Percentiles rank a stretch among this genome's conserved stretches.
phyloP scores from a whole-genome alignment of 1,140 invertebrate species.

The Pseudobourletiella spinata region DNA sequence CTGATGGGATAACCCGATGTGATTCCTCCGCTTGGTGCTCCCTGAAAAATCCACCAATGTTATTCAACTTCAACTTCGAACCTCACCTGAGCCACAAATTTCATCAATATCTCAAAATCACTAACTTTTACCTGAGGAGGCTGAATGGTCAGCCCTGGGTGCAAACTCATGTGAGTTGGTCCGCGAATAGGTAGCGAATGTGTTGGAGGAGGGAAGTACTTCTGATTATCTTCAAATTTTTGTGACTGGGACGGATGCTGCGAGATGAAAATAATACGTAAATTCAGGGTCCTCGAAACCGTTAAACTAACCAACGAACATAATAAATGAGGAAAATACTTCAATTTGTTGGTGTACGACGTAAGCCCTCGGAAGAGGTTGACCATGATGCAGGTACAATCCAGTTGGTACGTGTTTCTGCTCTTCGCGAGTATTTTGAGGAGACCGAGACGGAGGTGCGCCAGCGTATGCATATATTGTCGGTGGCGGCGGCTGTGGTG shows the following conservation, averaged over 20 bases:
- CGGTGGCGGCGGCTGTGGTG: slow-evolving; percentile 8
- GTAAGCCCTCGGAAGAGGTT: slow-evolving; percentile 6
- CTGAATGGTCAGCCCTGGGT: slow-evolving; percentile 22
- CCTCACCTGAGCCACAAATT: too few species aligned
- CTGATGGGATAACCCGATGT: slow-evolving; percentile 34
- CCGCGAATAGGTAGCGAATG: slow-evolving; percentile 5
- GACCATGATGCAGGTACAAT: slow-evolving; percentile 20
- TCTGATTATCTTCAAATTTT: slow-evolving; percentile 32
- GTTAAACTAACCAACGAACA: not conserved
- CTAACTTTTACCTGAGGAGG: slow-evolving; percentile 14
- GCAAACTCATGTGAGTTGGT: slow-evolving; percentile 19
- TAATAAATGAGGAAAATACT: not conserved
- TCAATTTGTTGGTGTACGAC: slow-evolving; percentile 8
- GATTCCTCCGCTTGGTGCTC: slow-evolving; percentile 22
- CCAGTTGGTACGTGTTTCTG: slow-evolving; percentile 3
- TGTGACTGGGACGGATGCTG: slow-evolving; percentile 8
- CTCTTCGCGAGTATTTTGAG: slow-evolving; percentile 14
- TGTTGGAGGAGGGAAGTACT: slow-evolving; percentile 27
- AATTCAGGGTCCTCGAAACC: not conserved
- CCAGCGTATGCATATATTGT: slow-evolving; percentile 14
- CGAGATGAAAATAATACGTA: not conserved
- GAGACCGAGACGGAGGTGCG: not conserved
- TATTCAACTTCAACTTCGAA: too few species aligned
- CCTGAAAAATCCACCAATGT: slow-evolving; percentile 1
- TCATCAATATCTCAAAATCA: not conserved